Conservation (phyloP, 2,888 invertebrate species). For the Aproaerema taeniolella region DNA sequence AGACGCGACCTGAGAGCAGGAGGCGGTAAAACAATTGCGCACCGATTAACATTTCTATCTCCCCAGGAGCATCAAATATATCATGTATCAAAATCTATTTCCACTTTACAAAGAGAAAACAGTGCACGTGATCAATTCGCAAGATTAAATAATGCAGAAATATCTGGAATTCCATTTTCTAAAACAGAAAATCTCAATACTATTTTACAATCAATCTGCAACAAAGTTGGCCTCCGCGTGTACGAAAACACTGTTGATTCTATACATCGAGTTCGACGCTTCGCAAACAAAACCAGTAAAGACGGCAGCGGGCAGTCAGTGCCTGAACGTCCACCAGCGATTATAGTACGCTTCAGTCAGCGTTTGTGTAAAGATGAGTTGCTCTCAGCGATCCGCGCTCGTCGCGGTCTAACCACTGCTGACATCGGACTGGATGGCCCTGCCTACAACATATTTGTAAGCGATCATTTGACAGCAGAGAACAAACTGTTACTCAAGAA, state of each 20-base stretch:
- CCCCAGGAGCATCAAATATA: no score
- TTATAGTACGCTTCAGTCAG: conserved; percentile 7
- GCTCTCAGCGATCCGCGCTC: conserved; percentile 12
- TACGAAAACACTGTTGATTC: neutral
- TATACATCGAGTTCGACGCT: neutral
- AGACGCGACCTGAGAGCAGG: no score
- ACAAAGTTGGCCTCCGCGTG: neutral
- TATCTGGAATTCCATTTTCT: conserved; percentile 2
- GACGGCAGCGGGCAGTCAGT: neutral
- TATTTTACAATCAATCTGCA: neutral
- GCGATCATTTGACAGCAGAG: no score
- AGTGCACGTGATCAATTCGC: neutral
- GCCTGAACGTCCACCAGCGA: conserved; percentile 1
- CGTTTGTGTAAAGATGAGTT: conserved; percentile 7
- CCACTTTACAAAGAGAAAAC: neutral
- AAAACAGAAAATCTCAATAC: conserved; percentile 1
- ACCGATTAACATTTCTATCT: no score
- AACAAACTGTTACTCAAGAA: no score
- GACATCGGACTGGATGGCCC: no score
- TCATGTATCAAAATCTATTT: no score
- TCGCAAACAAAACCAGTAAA: neutral
- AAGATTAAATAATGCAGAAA: neutral
- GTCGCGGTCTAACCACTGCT: conserved; percentile 10
- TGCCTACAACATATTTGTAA: no score
- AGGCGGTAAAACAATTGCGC: no score